Percentiles rank a stretch among this genome's conserved stretches.
phyloP scores from a whole-genome alignment of 2,113 vertebrate genomes.

The Chinchilla lanigera region DNA sequence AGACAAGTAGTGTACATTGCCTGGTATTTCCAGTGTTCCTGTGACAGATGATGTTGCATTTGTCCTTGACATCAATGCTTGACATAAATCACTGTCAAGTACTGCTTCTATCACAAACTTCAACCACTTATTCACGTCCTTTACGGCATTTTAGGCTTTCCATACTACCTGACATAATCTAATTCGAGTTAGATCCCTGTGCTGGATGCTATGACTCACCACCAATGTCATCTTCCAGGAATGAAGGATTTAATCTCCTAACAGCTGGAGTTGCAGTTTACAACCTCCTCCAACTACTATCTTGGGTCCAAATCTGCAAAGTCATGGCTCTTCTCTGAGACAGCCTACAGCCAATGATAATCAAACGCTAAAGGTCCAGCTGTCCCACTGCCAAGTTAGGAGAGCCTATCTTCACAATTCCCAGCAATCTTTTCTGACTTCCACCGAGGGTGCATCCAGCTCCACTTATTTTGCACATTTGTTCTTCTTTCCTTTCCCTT shows the following conservation, averaged over 20 bases:
- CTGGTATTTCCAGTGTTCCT: neutral
- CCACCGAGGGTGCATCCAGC: rapidly evolving
- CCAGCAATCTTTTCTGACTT: neutral
- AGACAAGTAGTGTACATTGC: neutral
- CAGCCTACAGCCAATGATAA: neutral
- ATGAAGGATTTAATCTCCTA: neutral
- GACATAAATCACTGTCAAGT: neutral
- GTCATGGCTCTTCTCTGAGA: neutral
- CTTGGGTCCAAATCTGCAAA: neutral
- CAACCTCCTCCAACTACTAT: neutral
- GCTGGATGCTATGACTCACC: neutral
- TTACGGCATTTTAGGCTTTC: neutral
- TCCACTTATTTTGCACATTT: neutral
- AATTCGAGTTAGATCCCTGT: neutral
- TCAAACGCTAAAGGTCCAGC: neutral
- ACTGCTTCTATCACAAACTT: neutral
- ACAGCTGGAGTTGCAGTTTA: neutral
- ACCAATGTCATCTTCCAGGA: neutral
- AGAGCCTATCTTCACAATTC: neutral
- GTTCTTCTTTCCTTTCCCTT: neutral
- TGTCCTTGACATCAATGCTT: neutral
- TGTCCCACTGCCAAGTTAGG: neutral
- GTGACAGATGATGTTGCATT: neutral
- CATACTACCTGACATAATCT: neutral
- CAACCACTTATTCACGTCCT: neutral